Conservation (phyloP, 2,113 vertebrate genomes). For the Tringa solitaria region DNA sequence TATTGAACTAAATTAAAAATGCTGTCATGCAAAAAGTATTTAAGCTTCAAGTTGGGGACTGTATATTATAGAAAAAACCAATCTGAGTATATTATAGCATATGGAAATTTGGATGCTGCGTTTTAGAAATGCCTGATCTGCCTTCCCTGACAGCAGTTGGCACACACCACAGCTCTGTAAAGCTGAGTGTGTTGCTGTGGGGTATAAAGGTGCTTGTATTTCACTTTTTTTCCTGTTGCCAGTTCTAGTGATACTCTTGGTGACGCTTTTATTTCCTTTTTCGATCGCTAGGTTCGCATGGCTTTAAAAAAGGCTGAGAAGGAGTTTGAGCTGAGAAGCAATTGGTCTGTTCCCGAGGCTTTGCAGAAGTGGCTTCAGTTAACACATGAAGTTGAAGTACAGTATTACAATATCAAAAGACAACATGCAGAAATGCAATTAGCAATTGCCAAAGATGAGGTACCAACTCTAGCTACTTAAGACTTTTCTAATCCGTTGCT, state of each 20-base stretch:
- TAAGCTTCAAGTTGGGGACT: neutral
- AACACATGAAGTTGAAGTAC: slow-evolving; percentile 97
- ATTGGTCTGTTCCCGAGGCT: slow-evolving; percentile 92
- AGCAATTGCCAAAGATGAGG: slow-evolving; percentile 94
- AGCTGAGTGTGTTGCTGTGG: neutral
- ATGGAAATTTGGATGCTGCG: neutral
- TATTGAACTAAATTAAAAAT: neutral
- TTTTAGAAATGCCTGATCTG: neutral
- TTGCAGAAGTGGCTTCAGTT: slow-evolving; percentile 98
- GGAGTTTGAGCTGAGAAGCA: slow-evolving; percentile 89
- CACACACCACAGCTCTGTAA: neutral
- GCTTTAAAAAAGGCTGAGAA: slow-evolving; percentile 97
- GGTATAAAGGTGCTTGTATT: neutral
- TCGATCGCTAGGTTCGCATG: slow-evolving; percentile 86
- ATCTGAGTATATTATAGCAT: neutral
- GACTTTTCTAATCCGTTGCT: neutral
- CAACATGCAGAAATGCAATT: slow-evolving; percentile 94
- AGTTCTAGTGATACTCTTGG: neutral
- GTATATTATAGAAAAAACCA: neutral
- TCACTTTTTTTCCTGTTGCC: neutral
- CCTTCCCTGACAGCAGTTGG: neutral
- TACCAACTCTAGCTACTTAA: slow-evolving; percentile 55
- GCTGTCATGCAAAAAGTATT: neutral
- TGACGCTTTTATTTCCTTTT: neutral
- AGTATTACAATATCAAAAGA: slow-evolving; percentile 99